These are phyloP conservation scores for Sycophila texana DNA, from an alignment of 2,888 invertebrate species.

Conservation along the genomic window DNA sequence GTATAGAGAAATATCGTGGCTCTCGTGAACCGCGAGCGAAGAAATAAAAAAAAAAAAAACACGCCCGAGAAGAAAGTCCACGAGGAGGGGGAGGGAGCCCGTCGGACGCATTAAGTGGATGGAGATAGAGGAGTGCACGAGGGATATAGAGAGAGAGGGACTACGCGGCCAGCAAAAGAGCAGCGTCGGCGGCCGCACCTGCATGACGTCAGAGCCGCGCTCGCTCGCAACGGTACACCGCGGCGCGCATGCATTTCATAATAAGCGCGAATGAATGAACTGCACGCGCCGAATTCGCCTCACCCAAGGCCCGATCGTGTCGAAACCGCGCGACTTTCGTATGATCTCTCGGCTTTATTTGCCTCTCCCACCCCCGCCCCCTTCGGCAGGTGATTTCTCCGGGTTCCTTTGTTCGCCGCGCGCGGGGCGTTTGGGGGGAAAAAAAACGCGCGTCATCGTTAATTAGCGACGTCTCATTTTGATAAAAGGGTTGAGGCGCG, in stretches of 20 bases:
- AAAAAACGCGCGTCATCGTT: constrained; percentile 21
- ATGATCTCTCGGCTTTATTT: neutral
- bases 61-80: neutral
- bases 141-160: constrained; percentile 27
- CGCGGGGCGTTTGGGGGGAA: neutral
- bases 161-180: constrained; percentile 3
- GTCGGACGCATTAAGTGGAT: neutral
- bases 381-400: neutral
- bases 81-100: neutral
- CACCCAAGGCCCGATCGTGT: neutral
- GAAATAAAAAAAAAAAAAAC: neutral
- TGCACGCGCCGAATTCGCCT: neutral
- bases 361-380: too few relatives aligned
- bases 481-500: neutral
- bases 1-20: neutral
- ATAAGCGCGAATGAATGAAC: constrained; percentile 18
- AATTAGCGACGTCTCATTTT: constrained; percentile 1
- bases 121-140: neutral
- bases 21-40: neutral
- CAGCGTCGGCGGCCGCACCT: constrained; percentile 34
- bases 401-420: neutral
- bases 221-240: constrained; percentile 27
- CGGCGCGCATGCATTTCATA: constrained; percentile 30
- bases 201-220: constrained; percentile 46
- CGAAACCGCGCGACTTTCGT: constrained; percentile 5